Evolutionary conservation across 1,140 invertebrate genomes (phyloP), one percentile per base, ranked within the genome.

Genomic region (Forficula auricularia): DNA sequence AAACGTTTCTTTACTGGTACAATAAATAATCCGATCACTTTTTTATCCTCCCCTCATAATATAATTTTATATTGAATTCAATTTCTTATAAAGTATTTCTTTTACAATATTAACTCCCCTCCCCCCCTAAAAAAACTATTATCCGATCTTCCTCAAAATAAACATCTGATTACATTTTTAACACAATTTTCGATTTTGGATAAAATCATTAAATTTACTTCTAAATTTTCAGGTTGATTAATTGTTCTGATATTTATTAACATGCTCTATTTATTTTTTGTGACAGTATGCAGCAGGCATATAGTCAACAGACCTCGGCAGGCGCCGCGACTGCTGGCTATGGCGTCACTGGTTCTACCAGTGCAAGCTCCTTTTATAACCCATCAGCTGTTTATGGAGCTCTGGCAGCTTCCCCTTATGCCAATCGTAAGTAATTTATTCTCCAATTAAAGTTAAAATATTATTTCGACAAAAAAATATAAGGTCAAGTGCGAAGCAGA

Each of bases 201-300:
- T 35, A 19, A 4, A 35, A 9, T 9, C 7, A 37, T 2, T 7
- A 18, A n/a, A 22, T 15, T 3, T 43, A 38, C 14, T 43, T 15
- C 39, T 38, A 19, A 13, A 20, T 38, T 38, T 15, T 14, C 12
- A 18, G 3, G 8, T 18, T 44, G 19, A 20, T 38, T 16, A 19
- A 39, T 44, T 44, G 2, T 3, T 4, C 19, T 38, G 45, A 46
- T 34, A 48, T 54, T 49, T 35, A n/a, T n/a, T n/a, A n/a, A n/a
- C n/a, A n/a, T n/a, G n/a, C n/a, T n/a, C n/a, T n/a, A n/a, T n/a
- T n/a, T n/a, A n/a, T n/a, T n/a, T n/a, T n/a, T n/a, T n/a, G n/a
- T n/a, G n/a, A n/a, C 48, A 61, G 59, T 47, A 62, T 62, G 59
- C 60, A 61, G 49, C 60, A 60, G 47, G 57, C 56, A 12, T 62